These are phyloP conservation scores for Drosophila ironensis DNA, from an alignment of 1,140 invertebrate genomes.

Conservation along the genomic window DNA sequence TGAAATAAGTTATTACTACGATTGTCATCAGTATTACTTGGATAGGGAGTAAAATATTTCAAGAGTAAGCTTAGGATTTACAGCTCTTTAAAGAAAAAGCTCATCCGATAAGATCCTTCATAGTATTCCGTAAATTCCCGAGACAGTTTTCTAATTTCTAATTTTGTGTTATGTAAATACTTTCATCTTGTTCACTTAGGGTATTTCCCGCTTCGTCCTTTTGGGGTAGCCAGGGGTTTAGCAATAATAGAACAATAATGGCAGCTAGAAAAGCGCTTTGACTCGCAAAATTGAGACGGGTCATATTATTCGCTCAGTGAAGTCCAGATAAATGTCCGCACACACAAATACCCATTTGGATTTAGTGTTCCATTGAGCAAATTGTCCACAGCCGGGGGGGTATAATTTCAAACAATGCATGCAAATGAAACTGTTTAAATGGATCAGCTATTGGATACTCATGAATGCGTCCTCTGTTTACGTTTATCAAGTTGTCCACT, in stretches of 20 bases:
- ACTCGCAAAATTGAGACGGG: constrained; percentile 35
- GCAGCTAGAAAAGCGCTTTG: constrained; percentile 40
- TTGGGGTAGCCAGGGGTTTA: too few species aligned
- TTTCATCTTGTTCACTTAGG: not conserved
- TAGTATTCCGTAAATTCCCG: too few species aligned
- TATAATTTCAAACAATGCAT: constrained; percentile 21
- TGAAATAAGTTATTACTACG: too few species aligned
- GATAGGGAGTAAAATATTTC: too few species aligned
- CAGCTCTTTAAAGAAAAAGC: too few species aligned
- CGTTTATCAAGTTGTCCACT: constrained; percentile 2
- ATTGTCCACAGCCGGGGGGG: constrained; percentile 16
- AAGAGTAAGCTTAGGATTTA: too few species aligned
- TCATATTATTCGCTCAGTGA: constrained; percentile 27
- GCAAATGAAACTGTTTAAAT: constrained; percentile 23
- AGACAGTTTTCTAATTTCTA: too few species aligned
- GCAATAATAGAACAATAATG: constrained; percentile 37
- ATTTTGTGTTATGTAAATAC: not conserved
- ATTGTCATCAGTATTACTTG: too few species aligned
- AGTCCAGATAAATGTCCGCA: constrained; percentile 28
- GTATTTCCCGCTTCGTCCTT: not conserved
- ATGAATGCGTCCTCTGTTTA: not conserved
- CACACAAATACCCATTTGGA: constrained; percentile 26
- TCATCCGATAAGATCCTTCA: too few species aligned
- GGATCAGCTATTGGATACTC: constrained; percentile 13
- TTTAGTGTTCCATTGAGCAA: constrained; percentile 37